Evolutionary conservation across 2,113 vertebrate species (phyloP).

Genomic region (Callocephalon fimbriatum): DNA sequence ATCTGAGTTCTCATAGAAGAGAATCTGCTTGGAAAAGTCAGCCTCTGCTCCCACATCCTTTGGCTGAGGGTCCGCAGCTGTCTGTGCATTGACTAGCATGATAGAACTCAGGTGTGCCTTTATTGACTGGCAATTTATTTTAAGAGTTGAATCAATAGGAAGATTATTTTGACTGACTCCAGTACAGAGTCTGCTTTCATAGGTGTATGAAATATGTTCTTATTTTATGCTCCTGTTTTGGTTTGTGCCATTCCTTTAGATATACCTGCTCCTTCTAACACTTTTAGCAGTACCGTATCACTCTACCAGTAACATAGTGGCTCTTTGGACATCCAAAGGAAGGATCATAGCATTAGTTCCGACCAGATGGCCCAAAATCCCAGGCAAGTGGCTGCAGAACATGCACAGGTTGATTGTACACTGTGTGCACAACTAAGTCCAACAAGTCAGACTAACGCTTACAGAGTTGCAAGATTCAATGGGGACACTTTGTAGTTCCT

Average conservation of each 20-base stretch:
- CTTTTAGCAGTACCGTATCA: neutral
- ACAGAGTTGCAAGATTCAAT: neutral
- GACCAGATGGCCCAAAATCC: neutral
- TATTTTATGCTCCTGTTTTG: neutral
- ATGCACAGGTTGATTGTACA: neutral
- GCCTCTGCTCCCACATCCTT: neutral
- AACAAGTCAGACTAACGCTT: neutral
- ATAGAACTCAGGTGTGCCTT: neutral
- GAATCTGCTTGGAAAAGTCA: neutral
- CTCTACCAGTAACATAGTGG: neutral
- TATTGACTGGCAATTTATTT: neutral
- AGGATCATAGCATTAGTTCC: neutral
- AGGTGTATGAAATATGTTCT: neutral
- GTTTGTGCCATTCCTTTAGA: neutral
- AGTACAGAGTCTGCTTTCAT: neutral
- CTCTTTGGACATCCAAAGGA: neutral
- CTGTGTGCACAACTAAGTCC: neutral
- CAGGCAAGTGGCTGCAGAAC: neutral
- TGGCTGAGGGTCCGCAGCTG: neutral
- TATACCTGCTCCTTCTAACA: neutral
- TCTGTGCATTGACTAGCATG: neutral
- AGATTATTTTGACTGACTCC: slow-evolving; percentile 2
- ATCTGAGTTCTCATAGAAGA: neutral
- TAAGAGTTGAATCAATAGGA: neutral
- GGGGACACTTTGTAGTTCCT: neutral